Base-by-base conservation (phyloP, 1,140 invertebrate genomes). In the Agrilus planipennis region DNA sequence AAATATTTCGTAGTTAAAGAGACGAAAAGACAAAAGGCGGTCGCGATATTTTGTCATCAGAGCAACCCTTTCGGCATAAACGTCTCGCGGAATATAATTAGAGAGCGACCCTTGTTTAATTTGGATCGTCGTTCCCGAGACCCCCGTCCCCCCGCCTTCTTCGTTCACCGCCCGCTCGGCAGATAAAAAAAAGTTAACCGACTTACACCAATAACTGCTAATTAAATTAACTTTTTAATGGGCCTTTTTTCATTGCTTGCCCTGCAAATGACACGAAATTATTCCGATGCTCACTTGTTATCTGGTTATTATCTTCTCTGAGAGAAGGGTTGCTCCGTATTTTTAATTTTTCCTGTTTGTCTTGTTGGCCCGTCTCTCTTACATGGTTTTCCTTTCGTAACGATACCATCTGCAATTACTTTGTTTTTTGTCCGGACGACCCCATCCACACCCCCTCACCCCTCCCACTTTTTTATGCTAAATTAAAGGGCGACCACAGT, bases 251-350 rank as follows among this genome's bases (percentile, higher is more conserved):
- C 45, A 47, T 39, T 40, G 39, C 39, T 38, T 47, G 45, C 45
- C 30, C 43, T 42, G 45, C 45, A 47, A 47, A 47, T 43, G 40
- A 41, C 40, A 25, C 41, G 31, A 47, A 47, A 44, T 47, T 47
- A 44, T 47, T 42, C 41, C 41, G 39, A 44, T 44, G 35, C 42
- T 47, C 42, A 37, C 46, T 47, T 47, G 46, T 47, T 47, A 47
- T 47, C 46, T 47, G 46, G 43, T 41, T 47, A 47, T 47, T 47
- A 47, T 47, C 42, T 47, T 44, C 38, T n/a, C n/a, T n/a, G n/a
- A n/a, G n/a, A 41, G 44, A 44, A 47, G 46, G 46, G 46, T 47
- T 47, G 46, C 44, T 28, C 31, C 22, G 30, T n/a, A n/a, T 9
- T 44, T 44, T 47, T 47, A 44, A 44, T 47, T 47, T 42, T 28